phyloP scores from a whole-genome alignment of 1,140 invertebrate genomes.

The Drosophila leontia region DNA sequence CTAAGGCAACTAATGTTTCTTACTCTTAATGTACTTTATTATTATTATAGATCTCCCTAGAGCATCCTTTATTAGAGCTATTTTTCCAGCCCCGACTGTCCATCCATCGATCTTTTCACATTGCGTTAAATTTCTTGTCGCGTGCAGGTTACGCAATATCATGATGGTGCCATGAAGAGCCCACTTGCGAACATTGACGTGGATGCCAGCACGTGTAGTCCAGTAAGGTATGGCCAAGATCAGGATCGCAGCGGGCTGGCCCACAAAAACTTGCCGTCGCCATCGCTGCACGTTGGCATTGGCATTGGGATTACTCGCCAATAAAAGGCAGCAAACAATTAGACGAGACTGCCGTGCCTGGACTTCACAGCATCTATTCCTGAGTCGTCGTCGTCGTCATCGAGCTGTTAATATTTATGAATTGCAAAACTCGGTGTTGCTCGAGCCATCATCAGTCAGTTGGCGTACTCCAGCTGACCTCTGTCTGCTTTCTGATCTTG shows the following conservation, averaged over 20 bases:
- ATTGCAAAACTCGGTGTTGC: constrained; percentile 47
- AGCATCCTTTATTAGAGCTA: not conserved
- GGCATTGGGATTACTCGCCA: constrained; percentile 64
- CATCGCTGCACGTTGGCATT: constrained; percentile 53
- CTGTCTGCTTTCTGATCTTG: constrained; percentile 20
- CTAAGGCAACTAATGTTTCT: not conserved
- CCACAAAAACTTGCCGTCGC: constrained; percentile 63
- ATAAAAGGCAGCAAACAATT: constrained; percentile 78
- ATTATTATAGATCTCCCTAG: not conserved
- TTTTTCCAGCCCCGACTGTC: constrained; percentile 2
- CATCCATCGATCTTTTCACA: constrained; percentile 9
- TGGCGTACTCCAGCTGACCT: constrained; percentile 18
- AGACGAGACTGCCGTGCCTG: constrained; percentile 55
- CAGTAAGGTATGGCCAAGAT: constrained; percentile 46
- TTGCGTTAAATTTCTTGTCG: constrained; percentile 75
- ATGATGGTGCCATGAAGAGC: constrained; percentile 33
- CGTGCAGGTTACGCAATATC: constrained; percentile 77
- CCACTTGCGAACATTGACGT: constrained; percentile 32
- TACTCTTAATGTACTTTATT: not conserved
- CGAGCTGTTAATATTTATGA: constrained; percentile 51
- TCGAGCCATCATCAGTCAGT: constrained; percentile 32
- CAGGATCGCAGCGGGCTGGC: constrained; percentile 22
- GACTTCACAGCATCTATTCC: constrained; percentile 12
- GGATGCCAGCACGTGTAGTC: constrained; percentile 71
- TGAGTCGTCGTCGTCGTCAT: no score